A percentile compares a stretch with the other conserved stretches of the same genome.
phyloP scores from a whole-genome alignment of 2,113 vertebrate genomes.

The Elaphurus davidianus region DNA sequence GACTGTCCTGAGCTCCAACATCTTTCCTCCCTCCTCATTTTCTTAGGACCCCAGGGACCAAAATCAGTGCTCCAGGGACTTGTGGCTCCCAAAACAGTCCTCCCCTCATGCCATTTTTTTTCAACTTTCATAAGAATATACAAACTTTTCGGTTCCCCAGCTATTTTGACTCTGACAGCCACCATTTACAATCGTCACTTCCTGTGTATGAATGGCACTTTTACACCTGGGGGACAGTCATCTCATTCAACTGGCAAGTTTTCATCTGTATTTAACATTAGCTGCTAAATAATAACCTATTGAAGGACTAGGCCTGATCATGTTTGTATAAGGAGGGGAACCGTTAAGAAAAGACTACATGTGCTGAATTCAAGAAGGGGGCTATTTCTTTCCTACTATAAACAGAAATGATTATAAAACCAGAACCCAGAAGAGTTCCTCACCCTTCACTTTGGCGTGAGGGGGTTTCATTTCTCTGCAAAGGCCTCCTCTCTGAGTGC shows the following conservation, averaged over 20 bases:
- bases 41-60: not conserved
- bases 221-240: not conserved
- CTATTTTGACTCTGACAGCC: not conserved
- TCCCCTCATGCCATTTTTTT: not conserved
- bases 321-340: slow-evolving; percentile 76
- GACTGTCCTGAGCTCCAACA: not conserved
- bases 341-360: slow-evolving; percentile 72
- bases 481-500: slow-evolving; percentile 16
- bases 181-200: not conserved
- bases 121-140: not conserved
- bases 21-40: not conserved
- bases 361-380: slow-evolving; percentile 75
- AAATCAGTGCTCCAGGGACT: not conserved
- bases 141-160: not conserved
- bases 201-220: not conserved
- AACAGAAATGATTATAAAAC: slow-evolving; percentile 84
- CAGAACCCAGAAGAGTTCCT: slow-evolving; percentile 77
- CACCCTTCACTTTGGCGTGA: slow-evolving; percentile 68
- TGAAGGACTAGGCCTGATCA: slow-evolving; percentile 65
- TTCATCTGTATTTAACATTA: slow-evolving; percentile 79
- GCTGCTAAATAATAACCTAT: slow-evolving; percentile 70
- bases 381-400: slow-evolving; percentile 81
- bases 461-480: slow-evolving; percentile 68
- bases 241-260: not conserved
- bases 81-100: not conserved